phyloP scores from a whole-genome alignment of 2,797 vertebrate species.

The Fratercula arctica region DNA sequence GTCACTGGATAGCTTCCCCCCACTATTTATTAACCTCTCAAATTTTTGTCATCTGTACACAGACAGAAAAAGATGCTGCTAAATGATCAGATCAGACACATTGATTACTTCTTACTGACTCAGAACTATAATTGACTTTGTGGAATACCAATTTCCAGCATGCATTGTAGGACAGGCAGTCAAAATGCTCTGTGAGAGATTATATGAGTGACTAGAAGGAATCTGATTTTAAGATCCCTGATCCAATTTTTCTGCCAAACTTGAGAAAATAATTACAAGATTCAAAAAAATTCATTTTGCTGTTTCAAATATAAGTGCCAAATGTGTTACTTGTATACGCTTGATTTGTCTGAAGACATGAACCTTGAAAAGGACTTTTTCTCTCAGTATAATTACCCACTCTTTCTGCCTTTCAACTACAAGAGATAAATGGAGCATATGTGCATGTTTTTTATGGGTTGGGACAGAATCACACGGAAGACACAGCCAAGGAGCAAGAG shows the following conservation, averaged over 20 bases:
- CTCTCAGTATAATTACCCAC: conserved; percentile 50
- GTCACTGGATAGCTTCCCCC: background rate
- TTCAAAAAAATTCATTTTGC: conserved; percentile 47
- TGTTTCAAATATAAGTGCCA: conserved; percentile 45
- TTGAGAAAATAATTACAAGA: conserved; percentile 64
- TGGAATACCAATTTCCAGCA: conserved; percentile 29
- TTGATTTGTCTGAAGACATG: conserved; percentile 42
- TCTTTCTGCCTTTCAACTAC: conserved; percentile 53
- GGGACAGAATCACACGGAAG: conserved; percentile 29
- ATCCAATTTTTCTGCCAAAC: conserved; percentile 66
- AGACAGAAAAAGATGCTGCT: background rate
- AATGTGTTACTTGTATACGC: conserved; percentile 17
- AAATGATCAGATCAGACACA: conserved; percentile 32
- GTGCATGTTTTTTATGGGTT: conserved; percentile 2
- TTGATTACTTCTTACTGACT: conserved; percentile 45
- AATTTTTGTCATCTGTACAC: background rate
- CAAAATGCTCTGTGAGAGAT: conserved; percentile 20
- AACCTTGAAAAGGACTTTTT: conserved; percentile 48
- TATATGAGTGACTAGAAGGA: conserved; percentile 24
- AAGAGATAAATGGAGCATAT: conserved; percentile 51
- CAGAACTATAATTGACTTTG: conserved; percentile 36
- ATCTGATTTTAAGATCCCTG: conserved; percentile 54
- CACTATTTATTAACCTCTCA: conserved; percentile 35
- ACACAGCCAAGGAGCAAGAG: background rate
- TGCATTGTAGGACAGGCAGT: conserved; percentile 19